phyloP scores from a whole-genome alignment of 2,888 invertebrate genomes.

The Leucozona laternaria region DNA sequence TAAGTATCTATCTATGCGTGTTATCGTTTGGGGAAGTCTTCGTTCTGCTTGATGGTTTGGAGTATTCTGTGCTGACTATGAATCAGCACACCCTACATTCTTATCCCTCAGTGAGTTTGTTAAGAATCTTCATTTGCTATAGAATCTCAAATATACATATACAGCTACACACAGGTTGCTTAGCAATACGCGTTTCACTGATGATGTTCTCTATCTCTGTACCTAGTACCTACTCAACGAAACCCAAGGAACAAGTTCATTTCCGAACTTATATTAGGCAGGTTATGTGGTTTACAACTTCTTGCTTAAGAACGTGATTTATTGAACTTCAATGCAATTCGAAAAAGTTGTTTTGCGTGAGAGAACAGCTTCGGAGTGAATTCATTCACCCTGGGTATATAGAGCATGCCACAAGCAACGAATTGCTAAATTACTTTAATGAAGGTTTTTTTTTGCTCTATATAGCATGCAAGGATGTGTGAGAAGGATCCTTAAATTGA shows the following conservation, averaged over 20 bases:
- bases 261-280: constrained; percentile 67
- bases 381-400: constrained; percentile 10
- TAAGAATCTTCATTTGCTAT: not conserved
- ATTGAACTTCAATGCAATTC: constrained; percentile 72
- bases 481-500: not conserved
- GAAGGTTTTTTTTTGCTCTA: constrained; percentile 9
- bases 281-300: constrained; percentile 59
- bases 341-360: constrained; percentile 41
- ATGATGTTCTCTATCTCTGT: not conserved
- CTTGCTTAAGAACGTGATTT: constrained; percentile 70
- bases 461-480: not conserved
- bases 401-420: constrained; percentile 54
- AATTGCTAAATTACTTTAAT: constrained; percentile 61
- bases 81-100: not conserved
- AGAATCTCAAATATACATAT: not conserved
- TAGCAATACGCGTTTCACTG: constrained; percentile 2
- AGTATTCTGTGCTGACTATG: not conserved
- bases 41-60: not conserved
- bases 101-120: constrained; percentile 42
- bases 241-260: constrained; percentile 56
- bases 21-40: constrained; percentile 12
- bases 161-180: constrained; percentile 5
- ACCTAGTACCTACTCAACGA: too few species aligned
- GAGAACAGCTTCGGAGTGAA: not conserved
- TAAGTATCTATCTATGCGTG: constrained; percentile 62